phyloP scores from a whole-genome alignment of 2,888 invertebrate genomes.

The Patella caerulea region DNA sequence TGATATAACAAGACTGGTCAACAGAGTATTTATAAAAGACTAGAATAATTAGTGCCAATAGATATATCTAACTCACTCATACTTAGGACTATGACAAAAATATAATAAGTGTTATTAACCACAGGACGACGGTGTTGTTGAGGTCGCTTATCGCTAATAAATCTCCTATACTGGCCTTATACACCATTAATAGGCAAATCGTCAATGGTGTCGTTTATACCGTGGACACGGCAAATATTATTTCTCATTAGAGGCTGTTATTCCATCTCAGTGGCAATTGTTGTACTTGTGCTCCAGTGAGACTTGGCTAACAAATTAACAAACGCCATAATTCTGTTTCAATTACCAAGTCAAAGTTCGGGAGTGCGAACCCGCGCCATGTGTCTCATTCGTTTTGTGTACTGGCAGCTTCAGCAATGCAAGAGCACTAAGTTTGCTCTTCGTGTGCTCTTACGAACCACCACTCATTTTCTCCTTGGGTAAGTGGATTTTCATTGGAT shows the following conservation, averaged over 20 bases:
- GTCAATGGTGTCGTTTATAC: no score
- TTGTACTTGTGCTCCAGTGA: no score
- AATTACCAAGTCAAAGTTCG: background rate
- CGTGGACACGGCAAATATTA: background rate
- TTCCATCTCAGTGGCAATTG: background rate
- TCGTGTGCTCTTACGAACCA: background rate
- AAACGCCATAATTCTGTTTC: background rate
- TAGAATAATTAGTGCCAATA: no score
- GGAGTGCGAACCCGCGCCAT: background rate
- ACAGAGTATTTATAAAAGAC: no score
- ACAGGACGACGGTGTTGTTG: no score
- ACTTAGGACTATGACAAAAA: no score
- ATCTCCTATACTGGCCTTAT: no score
- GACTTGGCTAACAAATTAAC: background rate
- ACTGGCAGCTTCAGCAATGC: background rate
- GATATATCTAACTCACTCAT: no score
- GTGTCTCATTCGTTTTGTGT: background rate
- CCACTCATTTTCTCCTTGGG: conserved; percentile 1
- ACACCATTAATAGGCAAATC: no score
- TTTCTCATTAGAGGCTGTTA: conserved; percentile 1
- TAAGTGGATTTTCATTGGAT: conserved; percentile 10
- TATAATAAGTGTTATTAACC: no score
- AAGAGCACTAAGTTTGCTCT: conserved; percentile 1
- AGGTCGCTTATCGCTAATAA: no score
- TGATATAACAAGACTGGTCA: no score